Conservation (phyloP, 1,140 invertebrate genomes). For the Trialeurodes vaporariorum region DNA sequence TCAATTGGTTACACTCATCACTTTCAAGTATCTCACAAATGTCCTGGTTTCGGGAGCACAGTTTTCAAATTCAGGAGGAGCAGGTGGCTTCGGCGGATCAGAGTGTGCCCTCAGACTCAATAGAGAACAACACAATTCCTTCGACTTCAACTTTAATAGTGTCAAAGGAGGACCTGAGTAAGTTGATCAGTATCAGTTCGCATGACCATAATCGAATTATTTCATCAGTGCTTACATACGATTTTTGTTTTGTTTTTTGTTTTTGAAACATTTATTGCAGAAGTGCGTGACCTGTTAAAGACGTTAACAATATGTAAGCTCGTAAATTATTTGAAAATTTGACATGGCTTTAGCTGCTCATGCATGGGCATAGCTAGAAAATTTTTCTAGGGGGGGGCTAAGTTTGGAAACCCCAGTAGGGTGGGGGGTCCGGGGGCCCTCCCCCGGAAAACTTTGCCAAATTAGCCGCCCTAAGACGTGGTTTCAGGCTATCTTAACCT, state of each 20-base stretch:
- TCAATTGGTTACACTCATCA: neutral
- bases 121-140: slow-evolving; percentile 40
- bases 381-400: no score
- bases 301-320: no score
- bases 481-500: no score
- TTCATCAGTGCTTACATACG: neutral
- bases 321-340: no score
- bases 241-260: neutral
- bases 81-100: neutral
- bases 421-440: no score
- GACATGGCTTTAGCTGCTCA: slow-evolving; percentile 1
- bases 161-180: slow-evolving; percentile 52
- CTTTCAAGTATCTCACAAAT: neutral
- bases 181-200: slow-evolving; percentile 34
- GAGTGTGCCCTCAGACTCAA: neutral
- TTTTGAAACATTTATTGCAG: neutral
- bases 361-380: neutral
- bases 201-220: neutral
- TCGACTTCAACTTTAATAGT: slow-evolving; percentile 70
- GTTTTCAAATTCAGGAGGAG: neutral
- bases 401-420: no score
- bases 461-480: no score
- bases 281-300: no score
- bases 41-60: neutral
- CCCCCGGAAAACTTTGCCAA: no score